A percentile compares a stretch with the other conserved stretches of the same genome.
phyloP scores from a whole-genome alignment of 2,797 vertebrate species.

The Paramormyrops hopkinsi region DNA sequence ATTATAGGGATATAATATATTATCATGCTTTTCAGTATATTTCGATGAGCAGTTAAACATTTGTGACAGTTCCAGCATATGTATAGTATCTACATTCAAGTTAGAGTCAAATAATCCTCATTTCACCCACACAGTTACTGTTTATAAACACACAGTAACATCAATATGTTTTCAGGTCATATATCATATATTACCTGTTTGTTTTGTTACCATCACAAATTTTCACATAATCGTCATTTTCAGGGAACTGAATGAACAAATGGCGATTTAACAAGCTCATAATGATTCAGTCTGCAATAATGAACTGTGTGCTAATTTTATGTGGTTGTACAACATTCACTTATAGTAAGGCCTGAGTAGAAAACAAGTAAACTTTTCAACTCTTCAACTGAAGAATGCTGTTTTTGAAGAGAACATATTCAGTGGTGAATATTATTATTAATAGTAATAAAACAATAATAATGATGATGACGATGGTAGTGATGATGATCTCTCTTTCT shows the following conservation, averaged over 20 bases:
- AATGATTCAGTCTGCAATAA: slow-evolving; percentile 68
- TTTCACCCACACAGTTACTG: not conserved
- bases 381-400: not conserved
- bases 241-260: slow-evolving; percentile 59
- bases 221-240: slow-evolving; percentile 56
- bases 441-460: not conserved
- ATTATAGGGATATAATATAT: not conserved
- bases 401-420: not conserved
- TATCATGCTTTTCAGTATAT: not conserved
- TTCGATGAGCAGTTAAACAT: not conserved
- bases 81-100: not conserved
- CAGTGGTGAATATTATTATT: not conserved
- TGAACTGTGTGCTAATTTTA: slow-evolving; percentile 67
- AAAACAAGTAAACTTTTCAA: not conserved
- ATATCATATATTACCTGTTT: not conserved
- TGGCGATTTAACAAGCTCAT: slow-evolving; percentile 68
- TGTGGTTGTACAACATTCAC: slow-evolving; percentile 59
- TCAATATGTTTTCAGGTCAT: not conserved
- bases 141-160: not conserved
- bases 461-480: not conserved
- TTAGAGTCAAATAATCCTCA: not conserved
- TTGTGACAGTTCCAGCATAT: not conserved
- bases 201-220: slow-evolving; percentile 24
- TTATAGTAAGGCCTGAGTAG: slow-evolving; percentile 48
- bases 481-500: not conserved